phyloP scores from a whole-genome alignment of 2,113 vertebrate species.

The Tricholaema leucomelas region DNA sequence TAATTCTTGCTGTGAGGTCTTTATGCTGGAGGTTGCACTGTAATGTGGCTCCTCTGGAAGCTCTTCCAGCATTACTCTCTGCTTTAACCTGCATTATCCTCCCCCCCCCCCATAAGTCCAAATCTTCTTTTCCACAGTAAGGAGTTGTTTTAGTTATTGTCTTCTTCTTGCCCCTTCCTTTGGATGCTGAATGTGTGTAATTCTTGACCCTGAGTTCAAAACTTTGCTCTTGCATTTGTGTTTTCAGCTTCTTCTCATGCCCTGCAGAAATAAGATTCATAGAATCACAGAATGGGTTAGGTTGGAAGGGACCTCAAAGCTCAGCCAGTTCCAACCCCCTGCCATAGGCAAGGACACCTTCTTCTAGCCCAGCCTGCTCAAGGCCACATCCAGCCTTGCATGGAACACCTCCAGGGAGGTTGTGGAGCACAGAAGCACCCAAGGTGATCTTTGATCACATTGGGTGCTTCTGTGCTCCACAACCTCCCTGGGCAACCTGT shows the following conservation, averaged over 20 bases:
- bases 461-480: too few species aligned
- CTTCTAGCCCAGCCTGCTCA: too few species aligned
- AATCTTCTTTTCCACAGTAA: neutral
- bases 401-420: too few species aligned
- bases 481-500: too few species aligned
- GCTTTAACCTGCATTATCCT: neutral
- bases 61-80: neutral
- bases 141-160: neutral
- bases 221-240: neutral
- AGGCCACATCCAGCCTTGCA: too few species aligned
- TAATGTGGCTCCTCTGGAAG: neutral
- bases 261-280: neutral
- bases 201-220: neutral
- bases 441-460: too few species aligned
- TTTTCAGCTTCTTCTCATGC: slow-evolving; percentile 3
- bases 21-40: neutral
- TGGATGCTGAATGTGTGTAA: neutral
- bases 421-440: too few species aligned
- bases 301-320: too few species aligned
- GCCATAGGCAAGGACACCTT: too few species aligned
- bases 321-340: too few species aligned
- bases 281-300: too few species aligned
- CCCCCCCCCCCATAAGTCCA: neutral
- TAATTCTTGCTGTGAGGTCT: slow-evolving; percentile 8
- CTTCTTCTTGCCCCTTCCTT: neutral